Evolutionary conservation across 2,113 vertebrate genomes (phyloP).

Genomic region (Hippocampus mohnikei): DNA sequence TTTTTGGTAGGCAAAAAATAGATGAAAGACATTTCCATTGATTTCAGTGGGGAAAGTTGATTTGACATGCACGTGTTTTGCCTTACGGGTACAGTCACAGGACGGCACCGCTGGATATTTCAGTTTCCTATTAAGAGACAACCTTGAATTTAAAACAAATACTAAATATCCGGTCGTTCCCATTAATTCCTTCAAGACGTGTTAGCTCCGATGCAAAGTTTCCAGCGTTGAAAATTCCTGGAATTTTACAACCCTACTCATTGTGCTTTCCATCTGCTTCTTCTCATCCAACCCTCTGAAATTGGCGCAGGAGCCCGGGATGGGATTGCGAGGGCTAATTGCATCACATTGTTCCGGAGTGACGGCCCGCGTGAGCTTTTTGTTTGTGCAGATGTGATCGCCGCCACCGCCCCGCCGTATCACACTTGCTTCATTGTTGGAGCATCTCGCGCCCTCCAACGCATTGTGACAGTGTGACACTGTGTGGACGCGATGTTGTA

Average conservation of each 20-base stretch:
- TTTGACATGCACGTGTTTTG: too few species aligned
- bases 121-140: too few species aligned
- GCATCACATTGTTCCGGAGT: conserved; percentile 22
- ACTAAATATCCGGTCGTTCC: background rate
- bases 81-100: too few species aligned
- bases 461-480: background rate
- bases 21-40: too few species aligned
- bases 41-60: too few species aligned
- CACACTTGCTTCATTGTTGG: conserved; percentile 15
- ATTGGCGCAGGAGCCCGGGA: conserved; percentile 9
- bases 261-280: conserved; percentile 9
- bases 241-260: background rate
- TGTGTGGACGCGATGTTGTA: background rate
- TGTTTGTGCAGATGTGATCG: conserved; percentile 13
- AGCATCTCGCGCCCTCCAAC: background rate
- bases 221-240: background rate
- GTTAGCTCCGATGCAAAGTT: background rate
- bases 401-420: conserved; percentile 3
- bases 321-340: conserved; percentile 26
- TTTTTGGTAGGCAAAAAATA: too few species aligned
- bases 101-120: too few species aligned
- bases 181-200: background rate
- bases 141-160: too few species aligned
- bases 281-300: conserved; percentile 13
- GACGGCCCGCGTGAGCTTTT: conserved; percentile 19